Percentiles rank a stretch among this genome's conserved stretches.
phyloP scores from a whole-genome alignment of 92 coral and sea anemone species.

The Siderastrea radians region DNA sequence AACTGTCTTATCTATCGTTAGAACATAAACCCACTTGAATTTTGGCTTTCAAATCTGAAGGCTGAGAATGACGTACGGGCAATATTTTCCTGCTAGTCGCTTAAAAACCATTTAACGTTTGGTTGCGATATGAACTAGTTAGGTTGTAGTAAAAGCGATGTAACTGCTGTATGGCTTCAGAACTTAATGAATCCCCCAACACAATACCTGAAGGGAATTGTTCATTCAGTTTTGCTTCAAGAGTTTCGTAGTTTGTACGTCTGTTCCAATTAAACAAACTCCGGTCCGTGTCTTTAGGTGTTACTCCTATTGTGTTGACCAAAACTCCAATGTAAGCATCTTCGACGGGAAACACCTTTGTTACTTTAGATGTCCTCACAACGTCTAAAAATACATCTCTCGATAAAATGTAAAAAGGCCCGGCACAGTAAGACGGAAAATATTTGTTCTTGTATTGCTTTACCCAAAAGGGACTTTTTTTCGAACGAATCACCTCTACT shows the following conservation, averaged over 20 bases:
- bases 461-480: neutral
- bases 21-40: too few species aligned
- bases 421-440: neutral
- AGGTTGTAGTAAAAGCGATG: neutral
- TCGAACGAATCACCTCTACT: neutral
- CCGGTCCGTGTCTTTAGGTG: neutral
- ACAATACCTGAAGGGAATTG: neutral
- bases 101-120: too few species aligned
- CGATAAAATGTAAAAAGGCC: slow-evolving; percentile 13
- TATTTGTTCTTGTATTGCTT: neutral
- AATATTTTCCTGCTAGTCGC: too few species aligned
- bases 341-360: neutral
- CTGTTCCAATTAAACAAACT: neutral
- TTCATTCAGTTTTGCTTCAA: too few species aligned
- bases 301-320: neutral
- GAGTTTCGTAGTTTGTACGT: neutral
- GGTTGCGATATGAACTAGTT: too few species aligned
- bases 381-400: neutral
- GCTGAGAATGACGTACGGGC: too few species aligned
- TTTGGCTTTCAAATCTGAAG: too few species aligned
- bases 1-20: neutral
- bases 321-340: slow-evolving; percentile 6
- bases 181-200: slow-evolving; percentile 16
- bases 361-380: neutral
- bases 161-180: neutral